Base-by-base conservation (phyloP, 2,888 invertebrate species). In the Dicranocentrus wangi region DNA sequence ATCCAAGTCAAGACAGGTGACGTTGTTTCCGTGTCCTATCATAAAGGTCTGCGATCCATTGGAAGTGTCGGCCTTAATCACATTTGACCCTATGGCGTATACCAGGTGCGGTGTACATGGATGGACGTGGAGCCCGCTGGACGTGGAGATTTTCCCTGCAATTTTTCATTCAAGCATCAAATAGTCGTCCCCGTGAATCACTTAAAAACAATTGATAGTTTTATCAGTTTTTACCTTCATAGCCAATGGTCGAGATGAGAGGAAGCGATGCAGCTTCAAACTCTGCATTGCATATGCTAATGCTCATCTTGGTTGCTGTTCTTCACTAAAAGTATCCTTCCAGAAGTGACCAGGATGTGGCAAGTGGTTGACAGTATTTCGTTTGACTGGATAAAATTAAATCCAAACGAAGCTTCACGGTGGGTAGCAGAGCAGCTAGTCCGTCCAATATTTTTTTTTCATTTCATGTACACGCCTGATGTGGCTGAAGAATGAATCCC, bases 1-100 rank as follows among this genome's bases (percentile, higher is more conserved):
- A 10, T 97, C 97, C 13, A 95, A 88, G 63, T 93, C 93, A 23
- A 96, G 90, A 1, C 94, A 92, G 0, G 94, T 93, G 63, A 96
- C 93, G 28, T 92, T 92, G 88, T 95, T 94, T 0, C 93, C 92
- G 87, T 96, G 96, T 0, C 95, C 95, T 23, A 92, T 91, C 27
- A 96, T 90, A 88, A 95, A 95, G 76, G 89, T 89, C 90, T 95
- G 95, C 87, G 92, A 91, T 87, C 93, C 93, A 55, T 27, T 66
- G 51, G 70, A 66, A 15, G 68, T 63, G 70, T 79, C 85, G 51
- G 86, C 85, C 66, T 86, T 85, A 66, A 87, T 85, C n/a, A 87
- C 87, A 61, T 87, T 86, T 5, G 87, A 83, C 8, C 87, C 87
- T 53, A 87, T 85, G 5, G 87, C 87, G 75, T 87, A 87, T 10